These are phyloP conservation scores for Microvelia longipes DNA, from an alignment of 1,140 invertebrate species.

Conservation along the genomic window DNA sequence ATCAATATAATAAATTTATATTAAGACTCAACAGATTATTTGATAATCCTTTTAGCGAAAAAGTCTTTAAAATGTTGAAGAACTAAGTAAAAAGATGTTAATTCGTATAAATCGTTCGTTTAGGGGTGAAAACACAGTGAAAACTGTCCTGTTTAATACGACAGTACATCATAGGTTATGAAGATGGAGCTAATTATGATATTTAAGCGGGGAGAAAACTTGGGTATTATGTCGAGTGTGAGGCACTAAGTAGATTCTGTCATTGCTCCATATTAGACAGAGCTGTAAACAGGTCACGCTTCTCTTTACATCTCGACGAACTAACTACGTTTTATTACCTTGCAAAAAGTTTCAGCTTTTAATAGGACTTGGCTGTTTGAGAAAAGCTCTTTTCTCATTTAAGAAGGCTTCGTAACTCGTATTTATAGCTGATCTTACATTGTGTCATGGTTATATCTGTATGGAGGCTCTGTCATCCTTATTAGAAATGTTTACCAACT, in stretches of 20 bases:
- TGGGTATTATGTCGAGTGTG: not conserved
- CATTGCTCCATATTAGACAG: not conserved
- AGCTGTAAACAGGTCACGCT: not conserved
- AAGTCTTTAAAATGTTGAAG: no score
- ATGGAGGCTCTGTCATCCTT: no score
- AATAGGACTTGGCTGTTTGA: not conserved
- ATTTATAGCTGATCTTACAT: not conserved
- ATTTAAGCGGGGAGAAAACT: not conserved
- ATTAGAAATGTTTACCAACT: no score
- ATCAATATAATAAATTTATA: no score
- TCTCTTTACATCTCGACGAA: not conserved
- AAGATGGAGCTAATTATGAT: not conserved
- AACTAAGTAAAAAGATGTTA: not conserved
- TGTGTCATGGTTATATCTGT: not conserved
- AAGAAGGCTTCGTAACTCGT: not conserved
- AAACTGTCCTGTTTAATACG: no score
- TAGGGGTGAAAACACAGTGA: no score
- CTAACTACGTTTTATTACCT: conserved; percentile 3
- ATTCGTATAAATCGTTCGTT: not conserved
- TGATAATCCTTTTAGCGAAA: no score
- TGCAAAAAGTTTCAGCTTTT: not conserved
- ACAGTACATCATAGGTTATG: conserved; percentile 2
- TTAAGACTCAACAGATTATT: no score
- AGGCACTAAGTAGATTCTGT: conserved; percentile 2
- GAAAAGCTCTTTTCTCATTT: not conserved